Percentiles rank a stretch among this genome's conserved stretches.
phyloP scores from a whole-genome alignment of 2,113 vertebrate genomes.

The Percopsis transmontana region DNA sequence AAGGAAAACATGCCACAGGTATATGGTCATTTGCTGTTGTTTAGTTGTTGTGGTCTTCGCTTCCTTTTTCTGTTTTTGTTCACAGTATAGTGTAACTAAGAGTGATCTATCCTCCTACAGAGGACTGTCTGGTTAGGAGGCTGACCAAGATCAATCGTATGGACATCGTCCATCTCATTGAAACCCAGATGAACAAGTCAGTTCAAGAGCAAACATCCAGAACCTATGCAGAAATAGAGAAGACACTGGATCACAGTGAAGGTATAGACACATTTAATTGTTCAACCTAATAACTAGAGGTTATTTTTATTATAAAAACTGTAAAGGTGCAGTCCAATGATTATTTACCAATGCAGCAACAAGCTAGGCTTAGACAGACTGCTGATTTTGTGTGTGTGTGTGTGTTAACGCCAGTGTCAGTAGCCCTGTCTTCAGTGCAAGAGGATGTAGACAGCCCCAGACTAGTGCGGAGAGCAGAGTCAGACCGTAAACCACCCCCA shows the following conservation, averaged over 20 bases:
- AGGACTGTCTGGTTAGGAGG: conserved; percentile 86
- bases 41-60: conserved; percentile 1
- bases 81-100: neutral
- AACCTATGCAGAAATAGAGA: conserved; percentile 89
- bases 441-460: conserved; percentile 84
- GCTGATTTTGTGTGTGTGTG: neutral
- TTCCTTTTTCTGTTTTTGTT: neutral
- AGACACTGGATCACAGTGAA: conserved; percentile 93
- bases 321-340: neutral
- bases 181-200: conserved; percentile 85
- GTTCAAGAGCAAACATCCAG: conserved; percentile 79
- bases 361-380: neutral
- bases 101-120: conserved; percentile 67
- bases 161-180: conserved; percentile 97
- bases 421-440: conserved; percentile 89
- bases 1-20: conserved; percentile 94
- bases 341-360: neutral
- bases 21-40: conserved; percentile 13
- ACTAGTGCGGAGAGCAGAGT: conserved; percentile 69
- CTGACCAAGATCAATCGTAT: conserved; percentile 98
- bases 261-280: conserved; percentile 70
- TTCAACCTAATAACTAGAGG: neutral
- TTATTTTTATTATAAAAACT: no score
- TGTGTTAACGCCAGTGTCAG: conserved; percentile 57
- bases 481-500: conserved; percentile 85